phyloP scores from a whole-genome alignment of 1,140 invertebrate genomes.

The Drosophila elegans region DNA sequence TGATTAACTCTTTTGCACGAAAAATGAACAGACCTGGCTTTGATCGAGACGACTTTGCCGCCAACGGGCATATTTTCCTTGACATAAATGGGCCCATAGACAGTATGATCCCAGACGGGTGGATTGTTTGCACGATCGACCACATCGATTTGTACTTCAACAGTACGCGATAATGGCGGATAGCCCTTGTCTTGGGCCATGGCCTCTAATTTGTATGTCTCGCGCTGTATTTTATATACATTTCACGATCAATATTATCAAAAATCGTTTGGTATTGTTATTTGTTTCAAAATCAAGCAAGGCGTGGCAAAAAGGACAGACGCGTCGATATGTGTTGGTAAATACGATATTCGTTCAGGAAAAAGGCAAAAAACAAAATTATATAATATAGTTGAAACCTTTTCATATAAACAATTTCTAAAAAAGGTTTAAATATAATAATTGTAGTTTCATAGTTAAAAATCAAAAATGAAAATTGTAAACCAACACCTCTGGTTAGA shows the following conservation, averaged over 20 bases:
- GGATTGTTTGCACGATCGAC: slow-evolving; percentile 98
- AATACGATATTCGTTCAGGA: slow-evolving; percentile 42
- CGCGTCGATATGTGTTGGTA: slow-evolving; percentile 58
- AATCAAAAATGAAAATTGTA: slow-evolving; percentile 38
- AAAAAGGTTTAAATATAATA: slow-evolving; percentile 37
- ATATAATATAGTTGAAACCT: slow-evolving; percentile 53
- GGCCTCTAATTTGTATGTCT: slow-evolving; percentile 98
- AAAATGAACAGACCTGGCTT: slow-evolving; percentile 95
- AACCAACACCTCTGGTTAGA: slow-evolving; percentile 65
- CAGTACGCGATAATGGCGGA: slow-evolving; percentile 95
- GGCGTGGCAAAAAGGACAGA: slow-evolving; percentile 64
- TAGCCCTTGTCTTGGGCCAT: slow-evolving; percentile 98
- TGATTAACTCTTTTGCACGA: slow-evolving; percentile 51
- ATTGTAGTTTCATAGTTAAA: slow-evolving; percentile 23
- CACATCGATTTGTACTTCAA: slow-evolving; percentile 98
- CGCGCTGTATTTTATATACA: slow-evolving; percentile 89
- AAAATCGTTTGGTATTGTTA: slow-evolving; percentile 30
- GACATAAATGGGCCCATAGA: slow-evolving; percentile 98
- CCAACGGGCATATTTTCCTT: slow-evolving; percentile 98
- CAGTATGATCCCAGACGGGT: slow-evolving; percentile 97
- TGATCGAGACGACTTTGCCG: slow-evolving; percentile 97
- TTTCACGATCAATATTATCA: slow-evolving; percentile 42
- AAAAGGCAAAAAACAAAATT: slow-evolving; percentile 78
- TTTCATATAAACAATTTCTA: slow-evolving; percentile 34
- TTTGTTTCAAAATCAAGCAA: slow-evolving; percentile 72